These are phyloP conservation scores for Celastrina argiolus DNA, from an alignment of 2,888 invertebrate genomes.

Conservation along the genomic window DNA sequence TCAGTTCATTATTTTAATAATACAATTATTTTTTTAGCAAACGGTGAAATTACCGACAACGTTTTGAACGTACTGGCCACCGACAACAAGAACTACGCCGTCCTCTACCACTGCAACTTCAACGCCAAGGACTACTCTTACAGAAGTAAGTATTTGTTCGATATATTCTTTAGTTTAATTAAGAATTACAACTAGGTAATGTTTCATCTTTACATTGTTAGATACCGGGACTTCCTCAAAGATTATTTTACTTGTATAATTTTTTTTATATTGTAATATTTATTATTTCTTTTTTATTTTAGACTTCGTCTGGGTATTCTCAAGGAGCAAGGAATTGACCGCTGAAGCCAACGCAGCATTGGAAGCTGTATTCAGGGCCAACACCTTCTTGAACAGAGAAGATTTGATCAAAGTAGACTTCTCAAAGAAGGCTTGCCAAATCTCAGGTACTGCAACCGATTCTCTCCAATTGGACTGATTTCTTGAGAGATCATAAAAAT, in stretches of 20 bases:
- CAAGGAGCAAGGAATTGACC: slow-evolving; percentile 4
- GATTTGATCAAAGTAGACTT: slow-evolving; percentile 8
- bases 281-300: background rate
- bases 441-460: background rate
- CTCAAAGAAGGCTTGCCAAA: slow-evolving; percentile 1
- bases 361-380: slow-evolving; percentile 1
- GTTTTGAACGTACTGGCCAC: slow-evolving; percentile 43
- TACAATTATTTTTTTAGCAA: background rate
- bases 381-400: background rate
- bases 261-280: background rate
- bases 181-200: too few species aligned
- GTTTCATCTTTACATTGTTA: background rate
- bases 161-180: background rate
- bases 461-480: too few species aligned
- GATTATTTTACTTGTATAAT: background rate
- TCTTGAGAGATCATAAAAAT: too few species aligned
- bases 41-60: slow-evolving; percentile 36
- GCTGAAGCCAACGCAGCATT: background rate
- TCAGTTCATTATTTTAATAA: too few species aligned
- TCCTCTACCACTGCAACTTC: slow-evolving; percentile 79
- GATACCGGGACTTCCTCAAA: background rate
- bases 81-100: slow-evolving; percentile 36
- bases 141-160: slow-evolving; percentile 41
- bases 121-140: slow-evolving; percentile 56
- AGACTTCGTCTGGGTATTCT: slow-evolving; percentile 19